Evolutionary conservation across 2,113 vertebrate genomes (phyloP).

Genomic region (Pantherophis guttatus): DNA sequence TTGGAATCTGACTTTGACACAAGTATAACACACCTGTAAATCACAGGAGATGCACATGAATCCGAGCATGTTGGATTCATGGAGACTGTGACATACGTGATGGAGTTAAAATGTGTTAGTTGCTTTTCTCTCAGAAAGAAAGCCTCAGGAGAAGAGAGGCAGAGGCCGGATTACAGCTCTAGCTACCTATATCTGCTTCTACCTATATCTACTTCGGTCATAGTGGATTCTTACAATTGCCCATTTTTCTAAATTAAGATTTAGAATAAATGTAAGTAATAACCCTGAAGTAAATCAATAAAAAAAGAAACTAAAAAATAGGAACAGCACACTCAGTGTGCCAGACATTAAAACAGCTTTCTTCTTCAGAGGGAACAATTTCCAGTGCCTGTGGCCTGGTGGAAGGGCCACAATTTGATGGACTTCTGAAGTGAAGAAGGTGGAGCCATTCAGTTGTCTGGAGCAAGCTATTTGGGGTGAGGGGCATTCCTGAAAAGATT

Average conservation of each 20-base stretch:
- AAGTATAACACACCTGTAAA: background rate
- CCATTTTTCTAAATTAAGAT: background rate
- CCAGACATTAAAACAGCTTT: background rate
- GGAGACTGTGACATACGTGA: background rate
- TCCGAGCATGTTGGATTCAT: background rate
- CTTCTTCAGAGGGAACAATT: background rate
- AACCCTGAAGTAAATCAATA: background rate
- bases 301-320: background rate
- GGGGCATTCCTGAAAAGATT: background rate
- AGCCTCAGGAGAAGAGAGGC: background rate
- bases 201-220: no score
- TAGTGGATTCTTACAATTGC: background rate
- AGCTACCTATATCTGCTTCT: background rate
- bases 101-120: background rate
- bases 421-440: background rate
- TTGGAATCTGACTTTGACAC: background rate
- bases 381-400: background rate
- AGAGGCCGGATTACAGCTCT: background rate
- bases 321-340: background rate
- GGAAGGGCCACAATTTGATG: background rate
- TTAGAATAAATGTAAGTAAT: background rate
- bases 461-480: background rate
- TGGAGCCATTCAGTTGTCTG: no score
- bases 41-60: background rate
- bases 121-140: background rate